Conservation (phyloP, 2,797 vertebrate species). For the Darevskia nairensis region DNA sequence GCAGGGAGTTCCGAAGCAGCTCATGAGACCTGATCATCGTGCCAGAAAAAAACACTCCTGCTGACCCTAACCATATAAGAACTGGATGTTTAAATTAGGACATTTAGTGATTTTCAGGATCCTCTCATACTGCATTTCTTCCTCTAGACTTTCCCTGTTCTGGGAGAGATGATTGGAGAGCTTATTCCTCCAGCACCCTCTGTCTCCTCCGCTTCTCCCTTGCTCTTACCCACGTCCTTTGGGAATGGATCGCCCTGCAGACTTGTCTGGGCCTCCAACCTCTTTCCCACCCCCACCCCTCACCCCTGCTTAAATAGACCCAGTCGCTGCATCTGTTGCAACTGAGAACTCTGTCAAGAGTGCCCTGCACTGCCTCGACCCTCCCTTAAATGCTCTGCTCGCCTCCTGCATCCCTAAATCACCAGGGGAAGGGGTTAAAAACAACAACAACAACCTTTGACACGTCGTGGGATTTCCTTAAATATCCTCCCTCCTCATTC, state of each 20-base stretch:
- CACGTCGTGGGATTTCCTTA: not conserved
- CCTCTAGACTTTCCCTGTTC: not conserved
- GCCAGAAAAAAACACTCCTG: not conserved
- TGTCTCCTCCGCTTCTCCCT: conserved; percentile 24
- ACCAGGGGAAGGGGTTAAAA: not conserved
- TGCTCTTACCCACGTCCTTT: conserved; percentile 9
- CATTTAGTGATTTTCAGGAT: too few relatives aligned
- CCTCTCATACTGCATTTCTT: not conserved
- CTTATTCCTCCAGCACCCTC: conserved; percentile 7
- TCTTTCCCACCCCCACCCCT: not conserved
- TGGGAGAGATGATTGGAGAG: not conserved
- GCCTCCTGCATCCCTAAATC: conserved; percentile 39
- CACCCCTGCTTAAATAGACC: not conserved
- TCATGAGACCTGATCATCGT: not conserved
- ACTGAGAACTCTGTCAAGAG: not conserved
- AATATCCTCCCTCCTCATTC: conserved; percentile 1
- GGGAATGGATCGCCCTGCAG: not conserved
- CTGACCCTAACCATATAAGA: not conserved
- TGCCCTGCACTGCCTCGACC: not conserved
- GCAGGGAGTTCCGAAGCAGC: not conserved
- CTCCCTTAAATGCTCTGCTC: not conserved
- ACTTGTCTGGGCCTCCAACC: conserved; percentile 34
- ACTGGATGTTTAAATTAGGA: not conserved
- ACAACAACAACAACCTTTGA: not conserved
- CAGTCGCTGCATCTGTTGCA: not conserved